Conservation (phyloP, 2,888 invertebrate genomes). For the Galeopsomyia nigrocyanea region DNA sequence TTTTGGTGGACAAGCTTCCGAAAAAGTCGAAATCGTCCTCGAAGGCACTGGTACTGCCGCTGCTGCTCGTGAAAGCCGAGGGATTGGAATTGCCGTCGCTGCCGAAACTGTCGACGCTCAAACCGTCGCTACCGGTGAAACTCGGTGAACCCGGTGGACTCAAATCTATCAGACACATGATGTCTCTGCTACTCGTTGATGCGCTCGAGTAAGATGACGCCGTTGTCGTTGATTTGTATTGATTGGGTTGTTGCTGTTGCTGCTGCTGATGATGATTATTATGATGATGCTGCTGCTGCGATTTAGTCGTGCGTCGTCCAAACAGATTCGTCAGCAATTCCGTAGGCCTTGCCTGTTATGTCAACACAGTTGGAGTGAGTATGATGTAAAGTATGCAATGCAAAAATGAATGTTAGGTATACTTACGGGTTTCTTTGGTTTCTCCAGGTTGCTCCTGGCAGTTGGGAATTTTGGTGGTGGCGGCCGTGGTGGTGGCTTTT, state of each 20-base stretch:
- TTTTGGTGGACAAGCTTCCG: slow-evolving; percentile 71
- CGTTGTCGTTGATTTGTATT: slow-evolving; percentile 35
- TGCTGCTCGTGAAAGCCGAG: slow-evolving; percentile 71
- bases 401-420: neutral
- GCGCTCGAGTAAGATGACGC: slow-evolving; percentile 12
- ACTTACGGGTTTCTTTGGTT: slow-evolving; percentile 54
- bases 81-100: slow-evolving; percentile 79
- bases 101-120: slow-evolving; percentile 82
- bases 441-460: slow-evolving; percentile 57
- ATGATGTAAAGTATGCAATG: neutral
- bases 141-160: slow-evolving; percentile 83
- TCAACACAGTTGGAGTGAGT: neutral
- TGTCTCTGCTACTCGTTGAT: slow-evolving; percentile 34
- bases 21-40: slow-evolving; percentile 86
- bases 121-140: slow-evolving; percentile 81
- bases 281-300: slow-evolving; percentile 39
- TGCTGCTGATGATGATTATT: slow-evolving; percentile 42
- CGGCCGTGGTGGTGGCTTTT: slow-evolving; percentile 80
- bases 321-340: slow-evolving; percentile 64
- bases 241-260: slow-evolving; percentile 1
- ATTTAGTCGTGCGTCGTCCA: slow-evolving; percentile 52
- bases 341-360: slow-evolving; percentile 60
- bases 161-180: slow-evolving; percentile 78
- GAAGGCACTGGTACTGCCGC: slow-evolving; percentile 82
- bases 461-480: slow-evolving; percentile 75